Conservation (phyloP, 2,113 vertebrate species). For the Stegostoma tigrinum region DNA sequence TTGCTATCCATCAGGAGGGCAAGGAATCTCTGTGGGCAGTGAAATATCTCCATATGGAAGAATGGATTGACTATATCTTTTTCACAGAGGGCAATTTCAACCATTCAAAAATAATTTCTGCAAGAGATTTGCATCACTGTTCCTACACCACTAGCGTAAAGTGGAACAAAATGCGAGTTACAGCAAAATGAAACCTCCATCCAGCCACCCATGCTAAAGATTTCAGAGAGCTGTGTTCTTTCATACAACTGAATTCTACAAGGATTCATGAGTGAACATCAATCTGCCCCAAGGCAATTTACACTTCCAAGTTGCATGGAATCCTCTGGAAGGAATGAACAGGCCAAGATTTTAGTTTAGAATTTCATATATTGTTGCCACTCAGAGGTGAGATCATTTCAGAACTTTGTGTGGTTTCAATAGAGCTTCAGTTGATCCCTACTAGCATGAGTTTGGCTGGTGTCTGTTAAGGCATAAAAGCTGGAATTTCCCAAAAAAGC, state of each 20-base stretch:
- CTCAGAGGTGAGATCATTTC: not conserved
- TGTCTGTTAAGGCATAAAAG: not conserved
- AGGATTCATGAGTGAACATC: not conserved
- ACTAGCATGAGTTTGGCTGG: not conserved
- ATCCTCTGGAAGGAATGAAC: not conserved
- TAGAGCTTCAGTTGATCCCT: not conserved
- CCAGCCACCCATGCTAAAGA: not conserved
- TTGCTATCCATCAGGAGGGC: not conserved
- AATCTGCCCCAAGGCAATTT: not conserved
- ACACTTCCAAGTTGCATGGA: not conserved
- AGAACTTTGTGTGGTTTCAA: not conserved
- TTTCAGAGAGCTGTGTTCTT: not conserved
- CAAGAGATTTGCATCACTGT: not conserved
- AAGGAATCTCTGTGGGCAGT: not conserved
- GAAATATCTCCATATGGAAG: not conserved
- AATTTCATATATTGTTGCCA: not conserved
- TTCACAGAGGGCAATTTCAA: not conserved
- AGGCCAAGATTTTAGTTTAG: not conserved
- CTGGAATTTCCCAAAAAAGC: not conserved
- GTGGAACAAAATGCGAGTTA: not conserved
- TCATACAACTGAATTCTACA: not conserved
- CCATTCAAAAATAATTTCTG: not conserved
- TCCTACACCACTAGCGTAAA: too few relatives aligned
- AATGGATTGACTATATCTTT: not conserved
- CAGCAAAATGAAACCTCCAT: not conserved